Evolutionary conservation across 2,888 invertebrate species (phyloP).

Genomic region (Fragum fragum): DNA sequence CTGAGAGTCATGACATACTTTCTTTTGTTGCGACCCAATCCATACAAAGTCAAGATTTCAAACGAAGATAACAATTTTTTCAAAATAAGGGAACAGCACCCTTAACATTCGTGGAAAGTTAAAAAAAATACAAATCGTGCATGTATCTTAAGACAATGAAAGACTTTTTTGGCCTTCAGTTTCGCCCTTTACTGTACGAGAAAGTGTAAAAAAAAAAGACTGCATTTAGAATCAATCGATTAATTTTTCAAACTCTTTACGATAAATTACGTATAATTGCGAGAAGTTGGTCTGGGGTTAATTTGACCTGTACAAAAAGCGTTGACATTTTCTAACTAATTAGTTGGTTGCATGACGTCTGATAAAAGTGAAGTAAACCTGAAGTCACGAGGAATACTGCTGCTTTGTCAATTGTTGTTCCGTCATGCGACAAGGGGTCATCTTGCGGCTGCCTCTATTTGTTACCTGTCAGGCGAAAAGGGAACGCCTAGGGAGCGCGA

Average conservation of each 20-base stretch:
- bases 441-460: too few species aligned
- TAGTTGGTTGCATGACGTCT: neutral
- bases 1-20: neutral
- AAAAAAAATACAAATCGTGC: too few species aligned
- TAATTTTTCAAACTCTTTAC: too few species aligned
- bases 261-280: too few species aligned
- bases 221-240: too few species aligned
- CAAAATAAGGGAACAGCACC: neutral
- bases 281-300: neutral
- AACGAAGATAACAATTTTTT: neutral
- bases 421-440: too few species aligned
- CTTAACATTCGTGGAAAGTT: neutral
- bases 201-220: too few species aligned
- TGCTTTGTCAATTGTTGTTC: neutral
- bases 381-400: neutral
- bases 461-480: too few species aligned
- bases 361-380: neutral
- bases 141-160: too few species aligned
- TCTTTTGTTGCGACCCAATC: neutral
- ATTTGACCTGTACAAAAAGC: neutral
- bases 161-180: too few species aligned
- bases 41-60: neutral
- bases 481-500: too few species aligned
- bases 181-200: too few species aligned
- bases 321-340: slow-evolving; percentile 3